Evolutionary conservation across 37 sponge, comb jelly and placozoan species (phyloP), one percentile per base, ranked within the genome.

Genomic region (Spongilla lacustris): DNA sequence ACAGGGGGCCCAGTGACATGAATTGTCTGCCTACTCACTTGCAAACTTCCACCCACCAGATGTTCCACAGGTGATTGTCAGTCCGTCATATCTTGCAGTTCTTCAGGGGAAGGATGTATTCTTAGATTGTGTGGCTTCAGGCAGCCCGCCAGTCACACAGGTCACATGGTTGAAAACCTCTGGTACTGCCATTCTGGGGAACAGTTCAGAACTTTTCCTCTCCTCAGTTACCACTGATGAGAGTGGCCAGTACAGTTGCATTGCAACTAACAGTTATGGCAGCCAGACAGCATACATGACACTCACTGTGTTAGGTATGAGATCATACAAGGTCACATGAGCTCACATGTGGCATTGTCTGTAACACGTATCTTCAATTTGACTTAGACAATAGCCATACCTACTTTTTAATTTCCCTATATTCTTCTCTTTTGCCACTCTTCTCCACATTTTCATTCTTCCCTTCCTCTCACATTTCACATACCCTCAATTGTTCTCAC

Each of bases 171-270:
- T n/a, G 33, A 35, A 23, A 13, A 17, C 3, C 27, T 23, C 17
- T 1, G 1, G 0, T 17, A 35, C 0, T 73, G 13, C 1, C 26
- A 35, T 73, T 22, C 27, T 10, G 33, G 11, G 31, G 17, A 14
- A 34, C 24, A 10, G 11, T 14, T 77, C 27, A 41, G 73, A 72
- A 12, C 32, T 72, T 12, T 33, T 72, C 73, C 73, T 72, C 1
- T 14, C 32, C 73, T 72, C 58, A 13, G 58, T 58, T 58, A 0
- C 19, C 58, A 14, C 49, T 27, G 14, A 2, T 31, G 85, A 81
- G 34, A 48, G 67, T 31, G 93, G 93, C 25, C 66, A 25, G 48
- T 92, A 92, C 68, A 68, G 33, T 31, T 92, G 93, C 66, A 78
- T 32, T 0, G 93, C 86, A 24, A 49, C 46, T 30, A 92, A 92